A percentile compares a stretch with the other conserved stretches of the same genome.
Evolutionary conservation across 2,113 vertebrate genomes (phyloP).

Genomic region (Trinectes maculatus): DNA sequence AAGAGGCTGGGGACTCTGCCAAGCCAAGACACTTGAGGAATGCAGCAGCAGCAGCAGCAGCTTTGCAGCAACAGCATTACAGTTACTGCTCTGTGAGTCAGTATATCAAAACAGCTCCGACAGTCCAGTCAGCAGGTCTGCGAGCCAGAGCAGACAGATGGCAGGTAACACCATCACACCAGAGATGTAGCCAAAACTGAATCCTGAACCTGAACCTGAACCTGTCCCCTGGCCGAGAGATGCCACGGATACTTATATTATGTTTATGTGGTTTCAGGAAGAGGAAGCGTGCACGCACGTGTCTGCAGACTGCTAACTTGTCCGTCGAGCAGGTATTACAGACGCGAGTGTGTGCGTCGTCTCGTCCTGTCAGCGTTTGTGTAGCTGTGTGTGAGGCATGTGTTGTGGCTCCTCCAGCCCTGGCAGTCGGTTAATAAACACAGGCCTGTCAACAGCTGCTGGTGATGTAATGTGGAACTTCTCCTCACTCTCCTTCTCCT

Average conservation of each 20-base stretch:
- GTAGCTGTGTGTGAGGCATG: conserved; percentile 9
- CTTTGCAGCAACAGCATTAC: conserved; percentile 44
- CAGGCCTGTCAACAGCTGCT: conserved; percentile 76
- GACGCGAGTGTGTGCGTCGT: not conserved
- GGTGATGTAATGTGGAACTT: conserved; percentile 78
- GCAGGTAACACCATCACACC: conserved; percentile 23
- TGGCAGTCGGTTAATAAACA: conserved; percentile 75
- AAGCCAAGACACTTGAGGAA: conserved; percentile 75
- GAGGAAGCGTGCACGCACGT: not conserved
- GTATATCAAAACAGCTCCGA: conserved; percentile 37
- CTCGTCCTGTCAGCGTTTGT: conserved; percentile 30
- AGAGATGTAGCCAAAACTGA: not conserved
- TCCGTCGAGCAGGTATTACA: not conserved
- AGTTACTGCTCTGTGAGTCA: conserved; percentile 52
- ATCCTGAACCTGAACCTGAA: not conserved
- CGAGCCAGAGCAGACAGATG: conserved; percentile 33
- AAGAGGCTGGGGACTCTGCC: conserved; percentile 59
- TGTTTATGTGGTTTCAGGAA: too few species aligned
- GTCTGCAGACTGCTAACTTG: conserved; percentile 3
- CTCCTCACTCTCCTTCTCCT: conserved; percentile 60
- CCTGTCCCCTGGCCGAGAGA: not conserved
- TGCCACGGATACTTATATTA: too few species aligned
- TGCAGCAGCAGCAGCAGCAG: conserved; percentile 47
- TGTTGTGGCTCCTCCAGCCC: conserved; percentile 43
- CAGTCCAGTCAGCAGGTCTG: conserved; percentile 55